A percentile compares a stretch with the other conserved stretches of the same genome.
Conservation (phyloP, 2,113 vertebrate species). For the Saguinus imperator region DNA sequence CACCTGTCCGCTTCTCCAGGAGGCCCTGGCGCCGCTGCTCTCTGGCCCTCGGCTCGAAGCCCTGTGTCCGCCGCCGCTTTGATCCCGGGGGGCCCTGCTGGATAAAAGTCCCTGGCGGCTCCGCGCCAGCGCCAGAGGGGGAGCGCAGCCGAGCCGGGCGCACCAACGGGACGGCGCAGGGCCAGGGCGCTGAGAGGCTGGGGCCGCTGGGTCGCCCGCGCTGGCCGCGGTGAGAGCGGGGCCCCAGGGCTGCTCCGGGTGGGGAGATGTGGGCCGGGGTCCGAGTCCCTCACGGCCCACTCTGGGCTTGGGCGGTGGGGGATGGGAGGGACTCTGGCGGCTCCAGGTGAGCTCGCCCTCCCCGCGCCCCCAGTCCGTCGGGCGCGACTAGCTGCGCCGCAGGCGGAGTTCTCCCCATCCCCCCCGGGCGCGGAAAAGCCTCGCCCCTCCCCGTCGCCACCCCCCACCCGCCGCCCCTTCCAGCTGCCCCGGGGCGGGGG, state of each 20-base stretch:
- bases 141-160: slow-evolving; percentile 40
- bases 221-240: slow-evolving; percentile 61
- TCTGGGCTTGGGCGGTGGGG: neutral
- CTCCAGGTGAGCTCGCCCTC: slow-evolving; percentile 30
- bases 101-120: slow-evolving; percentile 74
- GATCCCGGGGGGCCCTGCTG: slow-evolving; percentile 75
- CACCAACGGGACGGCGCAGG: neutral
- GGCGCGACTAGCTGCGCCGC: neutral
- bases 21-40: slow-evolving; percentile 22
- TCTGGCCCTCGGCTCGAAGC: slow-evolving; percentile 58
- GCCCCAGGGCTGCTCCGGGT: neutral
- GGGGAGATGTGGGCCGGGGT: neutral
- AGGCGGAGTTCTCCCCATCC: neutral
- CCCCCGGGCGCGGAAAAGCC: neutral
- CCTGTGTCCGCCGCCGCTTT: slow-evolving; percentile 74
- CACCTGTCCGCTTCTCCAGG: slow-evolving; percentile 68
- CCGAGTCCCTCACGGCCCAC: neutral
- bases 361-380: slow-evolving; percentile 14
- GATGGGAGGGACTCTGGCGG: neutral
- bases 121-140: slow-evolving; percentile 72
- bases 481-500: slow-evolving; percentile 30
- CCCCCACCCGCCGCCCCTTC: neutral
- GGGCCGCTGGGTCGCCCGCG: slow-evolving; percentile 8
- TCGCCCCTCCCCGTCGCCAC: neutral
- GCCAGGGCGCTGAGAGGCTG: neutral